A percentile compares a stretch with the other conserved stretches of the same genome.
Conservation (phyloP, 1,140 invertebrate species). For the Popillia japonica region DNA sequence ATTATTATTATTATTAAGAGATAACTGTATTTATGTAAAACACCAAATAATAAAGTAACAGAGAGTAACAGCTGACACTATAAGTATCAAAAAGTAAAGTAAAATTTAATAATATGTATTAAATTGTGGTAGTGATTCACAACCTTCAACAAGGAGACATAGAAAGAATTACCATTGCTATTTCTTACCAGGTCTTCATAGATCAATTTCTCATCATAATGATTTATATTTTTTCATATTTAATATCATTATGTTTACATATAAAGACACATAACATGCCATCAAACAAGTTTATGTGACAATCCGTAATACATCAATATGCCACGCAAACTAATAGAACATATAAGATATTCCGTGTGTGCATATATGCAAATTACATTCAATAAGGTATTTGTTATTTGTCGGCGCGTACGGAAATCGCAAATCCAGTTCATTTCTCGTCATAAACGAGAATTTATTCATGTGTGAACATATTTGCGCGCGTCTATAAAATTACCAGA, state of each 20-base stretch:
- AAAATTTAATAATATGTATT: no score
- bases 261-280: background rate
- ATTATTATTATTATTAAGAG: no score
- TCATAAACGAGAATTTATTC: slow-evolving; percentile 29
- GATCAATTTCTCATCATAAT: background rate
- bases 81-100: no score
- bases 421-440: background rate
- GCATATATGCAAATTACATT: background rate
- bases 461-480: slow-evolving; percentile 3
- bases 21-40: no score
- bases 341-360: background rate
- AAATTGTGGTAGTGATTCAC: no score
- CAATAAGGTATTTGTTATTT: background rate
- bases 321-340: background rate
- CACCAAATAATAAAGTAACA: no score
- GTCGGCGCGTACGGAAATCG: background rate
- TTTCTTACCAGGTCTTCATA: no score
- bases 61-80: no score
- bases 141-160: no score
- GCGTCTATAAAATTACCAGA: slow-evolving; percentile 1
- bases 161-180: no score
- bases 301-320: background rate
- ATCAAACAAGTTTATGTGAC: background rate
- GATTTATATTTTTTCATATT: background rate
- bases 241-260: background rate